Conservation (phyloP, 2,113 vertebrate genomes). For the Corythaixoides concolor region DNA sequence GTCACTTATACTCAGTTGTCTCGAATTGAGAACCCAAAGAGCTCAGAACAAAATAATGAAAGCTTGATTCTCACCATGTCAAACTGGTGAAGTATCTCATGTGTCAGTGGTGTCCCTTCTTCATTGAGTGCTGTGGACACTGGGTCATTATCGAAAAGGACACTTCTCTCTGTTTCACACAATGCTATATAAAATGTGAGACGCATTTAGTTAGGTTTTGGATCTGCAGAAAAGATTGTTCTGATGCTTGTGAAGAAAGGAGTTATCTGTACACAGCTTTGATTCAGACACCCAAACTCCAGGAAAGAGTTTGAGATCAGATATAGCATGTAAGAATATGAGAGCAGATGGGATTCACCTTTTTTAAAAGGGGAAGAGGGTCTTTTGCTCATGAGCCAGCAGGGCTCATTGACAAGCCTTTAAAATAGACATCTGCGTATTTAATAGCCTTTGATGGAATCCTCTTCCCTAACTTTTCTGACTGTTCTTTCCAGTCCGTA, state of each 20-base stretch:
- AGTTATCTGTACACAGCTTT: neutral
- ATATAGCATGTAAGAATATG: neutral
- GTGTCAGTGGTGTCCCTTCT: neutral
- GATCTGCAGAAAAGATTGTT: neutral
- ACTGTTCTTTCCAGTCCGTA: neutral
- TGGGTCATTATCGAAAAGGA: neutral
- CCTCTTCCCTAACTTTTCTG: neutral
- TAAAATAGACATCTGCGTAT: rapidly evolving
- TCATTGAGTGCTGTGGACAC: neutral
- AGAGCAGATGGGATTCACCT: too few relatives aligned
- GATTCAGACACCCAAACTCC: neutral
- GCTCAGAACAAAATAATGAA: too few relatives aligned
- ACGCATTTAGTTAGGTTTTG: neutral
- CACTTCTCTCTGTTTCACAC: neutral
- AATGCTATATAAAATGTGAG: neutral
- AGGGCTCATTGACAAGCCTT: too few relatives aligned
- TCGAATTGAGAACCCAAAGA: neutral
- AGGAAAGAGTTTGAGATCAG: neutral
- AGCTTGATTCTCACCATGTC: neutral
- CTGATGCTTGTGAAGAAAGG: neutral
- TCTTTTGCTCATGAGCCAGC: too few relatives aligned
- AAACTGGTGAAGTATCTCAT: neutral
- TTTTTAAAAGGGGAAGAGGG: too few relatives aligned
- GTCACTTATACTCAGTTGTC: neutral
- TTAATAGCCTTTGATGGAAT: neutral